Evolutionary conservation across 1,140 invertebrate species (phyloP), one percentile per base, ranked within the genome.

Genomic region (Spodoptera litura): DNA sequence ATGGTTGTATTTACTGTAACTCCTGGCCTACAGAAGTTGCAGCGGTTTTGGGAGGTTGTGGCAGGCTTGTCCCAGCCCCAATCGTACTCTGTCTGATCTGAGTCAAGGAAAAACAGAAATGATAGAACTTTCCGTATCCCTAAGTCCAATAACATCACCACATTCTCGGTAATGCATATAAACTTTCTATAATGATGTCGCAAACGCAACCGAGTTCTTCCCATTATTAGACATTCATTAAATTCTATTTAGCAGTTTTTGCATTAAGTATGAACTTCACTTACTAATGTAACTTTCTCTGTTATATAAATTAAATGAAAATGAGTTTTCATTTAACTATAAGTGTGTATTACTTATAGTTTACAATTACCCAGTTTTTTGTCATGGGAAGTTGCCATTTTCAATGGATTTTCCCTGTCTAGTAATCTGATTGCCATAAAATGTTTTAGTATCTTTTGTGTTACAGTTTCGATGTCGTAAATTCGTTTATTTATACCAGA

Each of bases 191-290:
- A 74, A 61, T 51, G 15, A 74, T 31, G n/a, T 49, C 10, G 55
- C 56, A 61, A 74, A 61, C 52, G 51, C 44, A 74, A 38, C 52
- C 66, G 31, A 53, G 49, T 61, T 59, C 71, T 61, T 74, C 35
- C 55, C 56, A 61, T 61, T 27, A 74, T 74, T 61, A 74, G 55
- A 27, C 38, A 12, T 61, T 56, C 64, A 78, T 78, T 78, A 76
- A 68, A 75, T 61, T 71, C 53, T 49, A 62, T 75, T 80, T 76
- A 80, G 61, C 38, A n/a, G 62, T 76, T 80, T 80, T 80, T 73
- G 78, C 58, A 58, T 79, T 80, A 70, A 20, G 59, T 51, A 80
- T 77, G 51, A 77, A 77, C 75, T 71, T 71, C 51, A 72, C 31
- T 51, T 25, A 74, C 31, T 70, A 31, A 70, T 56, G 1, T 53